Percentiles rank a stretch among this genome's conserved stretches.
Conservation (phyloP, 2,888 invertebrate genomes). For the Tenodera sinensis region DNA sequence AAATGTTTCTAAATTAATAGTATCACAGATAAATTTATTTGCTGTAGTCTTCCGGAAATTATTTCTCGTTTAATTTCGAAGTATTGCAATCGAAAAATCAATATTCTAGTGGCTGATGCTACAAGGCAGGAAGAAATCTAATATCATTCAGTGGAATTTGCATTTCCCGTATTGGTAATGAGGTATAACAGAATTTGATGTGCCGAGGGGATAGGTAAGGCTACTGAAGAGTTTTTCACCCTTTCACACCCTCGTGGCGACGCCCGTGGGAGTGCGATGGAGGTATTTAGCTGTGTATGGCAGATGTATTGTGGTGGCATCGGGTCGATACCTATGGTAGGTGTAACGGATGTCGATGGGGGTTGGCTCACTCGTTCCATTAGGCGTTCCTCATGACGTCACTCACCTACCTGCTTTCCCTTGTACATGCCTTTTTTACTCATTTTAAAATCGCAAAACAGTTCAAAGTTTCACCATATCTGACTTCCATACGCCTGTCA, state of each 20-base stretch:
- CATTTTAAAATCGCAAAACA: neutral
- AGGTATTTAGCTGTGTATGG: neutral
- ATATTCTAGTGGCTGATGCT: too few species aligned
- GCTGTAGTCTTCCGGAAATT: too few species aligned
- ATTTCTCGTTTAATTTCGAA: too few species aligned
- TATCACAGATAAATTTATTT: too few species aligned
- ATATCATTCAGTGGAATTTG: neutral
- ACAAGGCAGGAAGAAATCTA: neutral
- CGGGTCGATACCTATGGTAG: neutral
- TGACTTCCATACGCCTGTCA: neutral
- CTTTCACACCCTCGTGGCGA: neutral
- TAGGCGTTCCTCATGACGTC: neutral
- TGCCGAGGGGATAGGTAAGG: neutral
- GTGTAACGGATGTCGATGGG: neutral
- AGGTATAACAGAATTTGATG: neutral
- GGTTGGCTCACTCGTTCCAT: neutral
- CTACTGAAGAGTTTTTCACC: neutral
- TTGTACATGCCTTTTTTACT: neutral
- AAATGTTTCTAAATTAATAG: too few species aligned
- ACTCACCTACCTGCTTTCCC: neutral
- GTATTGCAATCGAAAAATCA: too few species aligned
- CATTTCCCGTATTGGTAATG: neutral
- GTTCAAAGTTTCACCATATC: neutral
- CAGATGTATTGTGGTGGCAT: neutral
- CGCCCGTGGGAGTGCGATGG: neutral